Evolutionary conservation across 2,888 invertebrate species (phyloP).

Genomic region (Platynereis dumerilii): DNA sequence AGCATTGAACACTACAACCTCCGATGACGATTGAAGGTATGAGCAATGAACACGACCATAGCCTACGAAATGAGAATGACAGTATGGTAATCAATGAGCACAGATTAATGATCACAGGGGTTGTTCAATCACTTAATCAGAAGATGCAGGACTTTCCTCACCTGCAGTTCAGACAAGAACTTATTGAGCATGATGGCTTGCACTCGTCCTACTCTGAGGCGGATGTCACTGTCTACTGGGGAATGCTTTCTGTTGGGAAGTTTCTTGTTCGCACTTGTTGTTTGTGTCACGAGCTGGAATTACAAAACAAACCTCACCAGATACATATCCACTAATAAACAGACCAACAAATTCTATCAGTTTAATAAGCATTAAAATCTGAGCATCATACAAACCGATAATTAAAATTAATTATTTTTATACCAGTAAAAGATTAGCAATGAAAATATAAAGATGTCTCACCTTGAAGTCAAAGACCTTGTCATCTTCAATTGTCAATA

Average conservation of each 20-base stretch:
- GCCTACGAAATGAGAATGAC: too few species aligned
- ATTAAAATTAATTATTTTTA: too few species aligned
- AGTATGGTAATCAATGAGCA: too few species aligned
- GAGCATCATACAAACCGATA: too few species aligned
- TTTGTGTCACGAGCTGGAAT: slow-evolving; percentile 53
- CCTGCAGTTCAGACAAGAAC: slow-evolving; percentile 58
- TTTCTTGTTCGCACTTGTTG: slow-evolving; percentile 42
- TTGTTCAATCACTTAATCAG: too few species aligned
- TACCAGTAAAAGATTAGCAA: too few species aligned
- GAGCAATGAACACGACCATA: too few species aligned
- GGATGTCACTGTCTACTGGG: slow-evolving; percentile 74
- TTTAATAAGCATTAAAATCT: too few species aligned
- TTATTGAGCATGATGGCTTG: slow-evolving; percentile 73
- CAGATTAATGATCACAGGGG: too few species aligned
- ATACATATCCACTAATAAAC: neutral
- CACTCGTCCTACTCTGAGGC: slow-evolving; percentile 74
- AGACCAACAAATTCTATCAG: neutral
- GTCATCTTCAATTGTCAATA: slow-evolving; percentile 80
- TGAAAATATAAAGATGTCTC: slow-evolving; percentile 27
- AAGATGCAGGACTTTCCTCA: too few species aligned
- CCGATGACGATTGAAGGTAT: too few species aligned
- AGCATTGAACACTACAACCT: too few species aligned
- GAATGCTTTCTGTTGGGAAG: neutral
- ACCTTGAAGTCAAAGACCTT: slow-evolving; percentile 78
- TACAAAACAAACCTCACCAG: neutral